phyloP scores from a whole-genome alignment of 2,888 invertebrate species.

The Lasioglossum lativentre region DNA sequence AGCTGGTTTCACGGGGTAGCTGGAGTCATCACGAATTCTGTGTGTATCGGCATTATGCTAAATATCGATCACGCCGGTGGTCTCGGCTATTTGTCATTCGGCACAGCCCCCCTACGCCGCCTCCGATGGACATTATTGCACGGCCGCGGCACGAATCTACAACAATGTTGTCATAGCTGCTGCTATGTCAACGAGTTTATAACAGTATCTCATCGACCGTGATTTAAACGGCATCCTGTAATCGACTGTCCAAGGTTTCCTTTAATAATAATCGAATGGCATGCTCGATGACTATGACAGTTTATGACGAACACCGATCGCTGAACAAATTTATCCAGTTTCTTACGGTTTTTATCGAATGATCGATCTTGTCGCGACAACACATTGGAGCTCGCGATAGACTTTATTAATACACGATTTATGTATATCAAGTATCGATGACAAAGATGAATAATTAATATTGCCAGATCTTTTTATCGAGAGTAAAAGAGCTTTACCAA shows the following conservation, averaged over 20 bases:
- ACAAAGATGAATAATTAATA: too few species aligned
- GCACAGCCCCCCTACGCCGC: not conserved
- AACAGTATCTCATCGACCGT: slow-evolving; percentile 2
- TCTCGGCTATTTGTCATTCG: slow-evolving; percentile 46
- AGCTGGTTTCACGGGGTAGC: slow-evolving; percentile 17
- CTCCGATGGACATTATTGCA: slow-evolving; percentile 31
- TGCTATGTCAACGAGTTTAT: not conserved
- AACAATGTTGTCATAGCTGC: not conserved
- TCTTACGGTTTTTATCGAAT: not conserved
- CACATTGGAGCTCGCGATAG: too few species aligned
- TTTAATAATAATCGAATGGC: not conserved
- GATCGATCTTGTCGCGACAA: too few species aligned
- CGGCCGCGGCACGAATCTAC: slow-evolving; percentile 28
- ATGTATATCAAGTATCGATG: too few species aligned
- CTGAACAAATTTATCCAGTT: not conserved
- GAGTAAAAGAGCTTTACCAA: too few species aligned
- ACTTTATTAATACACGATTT: too few species aligned
- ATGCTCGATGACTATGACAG: not conserved
- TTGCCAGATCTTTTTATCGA: too few species aligned
- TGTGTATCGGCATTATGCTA: slow-evolving; percentile 17
- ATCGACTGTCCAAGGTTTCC: not conserved
- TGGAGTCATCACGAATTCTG: slow-evolving; percentile 30
- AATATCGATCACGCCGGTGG: slow-evolving; percentile 44
- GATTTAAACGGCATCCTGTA: not conserved
- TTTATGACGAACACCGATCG: too few species aligned